Percentiles rank a stretch among this genome's conserved stretches.
These are phyloP conservation scores for Abscondita cerata DNA, from an alignment of 2,888 invertebrate genomes.

Conservation along the genomic window DNA sequence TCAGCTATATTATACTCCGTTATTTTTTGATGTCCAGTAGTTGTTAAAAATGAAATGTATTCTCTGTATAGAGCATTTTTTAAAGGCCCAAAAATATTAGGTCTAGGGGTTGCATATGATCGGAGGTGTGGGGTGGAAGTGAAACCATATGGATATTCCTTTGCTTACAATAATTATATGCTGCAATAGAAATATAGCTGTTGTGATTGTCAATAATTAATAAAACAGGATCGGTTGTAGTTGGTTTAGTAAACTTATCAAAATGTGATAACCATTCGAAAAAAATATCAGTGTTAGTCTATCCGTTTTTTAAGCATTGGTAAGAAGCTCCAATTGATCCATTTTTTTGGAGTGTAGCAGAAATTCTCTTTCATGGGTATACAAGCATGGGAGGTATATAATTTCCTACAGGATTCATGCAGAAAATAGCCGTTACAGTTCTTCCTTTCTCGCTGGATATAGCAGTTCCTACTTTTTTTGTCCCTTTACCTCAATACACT, in stretches of 20 bases:
- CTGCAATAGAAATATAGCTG: conserved; percentile 2
- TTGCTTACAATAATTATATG: conserved; percentile 12
- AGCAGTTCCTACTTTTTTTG: not conserved
- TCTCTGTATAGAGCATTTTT: conserved; percentile 21
- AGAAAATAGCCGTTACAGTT: conserved; percentile 17
- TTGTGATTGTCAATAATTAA: conserved; percentile 8
- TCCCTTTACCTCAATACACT: not conserved
- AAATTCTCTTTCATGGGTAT: not conserved
- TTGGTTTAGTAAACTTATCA: conserved; percentile 4
- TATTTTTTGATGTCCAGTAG: conserved; percentile 31
- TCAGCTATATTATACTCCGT: conserved; percentile 32
- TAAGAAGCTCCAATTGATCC: conserved; percentile 26
- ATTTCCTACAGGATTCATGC: conserved; percentile 5
- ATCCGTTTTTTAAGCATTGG: conserved; percentile 26
- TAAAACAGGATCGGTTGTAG: conserved; percentile 17
- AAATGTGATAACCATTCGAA: conserved; percentile 15
- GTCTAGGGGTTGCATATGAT: conserved; percentile 9
- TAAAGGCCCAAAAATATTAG: conserved; percentile 9
- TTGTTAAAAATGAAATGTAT: conserved; percentile 28
- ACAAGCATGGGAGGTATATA: conserved; percentile 14
- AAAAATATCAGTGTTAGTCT: conserved; percentile 15
- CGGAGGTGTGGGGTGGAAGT: conserved; percentile 15
- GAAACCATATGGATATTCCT: conserved; percentile 14
- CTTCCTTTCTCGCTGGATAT: conserved; percentile 11
- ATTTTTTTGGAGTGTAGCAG: conserved; percentile 15